Evolutionary conservation across 2,797 vertebrate genomes (phyloP), one percentile per base, ranked within the genome.

Genomic region (Poeciliopsis gracilis): DNA sequence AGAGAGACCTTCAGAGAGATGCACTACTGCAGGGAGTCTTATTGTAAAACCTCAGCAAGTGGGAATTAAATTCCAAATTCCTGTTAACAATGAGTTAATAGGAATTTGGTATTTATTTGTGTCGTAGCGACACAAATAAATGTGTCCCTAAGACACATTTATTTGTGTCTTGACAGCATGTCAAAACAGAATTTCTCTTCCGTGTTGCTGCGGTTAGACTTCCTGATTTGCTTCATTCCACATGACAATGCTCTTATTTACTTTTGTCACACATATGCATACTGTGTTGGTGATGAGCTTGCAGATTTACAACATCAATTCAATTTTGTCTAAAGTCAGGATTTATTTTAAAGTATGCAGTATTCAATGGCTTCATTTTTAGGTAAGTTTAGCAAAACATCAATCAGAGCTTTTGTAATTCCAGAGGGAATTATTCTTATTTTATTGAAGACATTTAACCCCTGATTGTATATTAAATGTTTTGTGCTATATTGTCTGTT

Each of bases 181-280:
- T 36, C 61, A 66, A 66, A 66, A 33, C 61, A 38, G 61, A 66
- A 66, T 82, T 83, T 85, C 28, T 86, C 72, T 88, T 86, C 82
- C 83, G 84, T 36, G 8, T 76, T 70, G 72, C 79, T 78, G 38
- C 76, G 45, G 79, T 81, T 79, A 23, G n/a, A 78, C 66, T 90
- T 91, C 86, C 78, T 86, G 45, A 15, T 91, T 83, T 83, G 10
- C 23, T 74, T 82, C 46, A 71, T 77, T 66, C 73, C 7, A 9
- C 36, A 12, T 23, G 36, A 66, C 59, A n/a, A 41, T 20, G 18
- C 38, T 53, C 63, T 70, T 77, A 12, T 84, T 72, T 72, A 41
- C 76, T 10, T 76, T 72, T 61, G 41, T 20, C 51, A 51, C 13
- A 45, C 25, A 30, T 28, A 12, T n/a, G n/a, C 4, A 12, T 57